Conservation (phyloP, 2,888 invertebrate species). For the Lamellibrachia satsuma region DNA sequence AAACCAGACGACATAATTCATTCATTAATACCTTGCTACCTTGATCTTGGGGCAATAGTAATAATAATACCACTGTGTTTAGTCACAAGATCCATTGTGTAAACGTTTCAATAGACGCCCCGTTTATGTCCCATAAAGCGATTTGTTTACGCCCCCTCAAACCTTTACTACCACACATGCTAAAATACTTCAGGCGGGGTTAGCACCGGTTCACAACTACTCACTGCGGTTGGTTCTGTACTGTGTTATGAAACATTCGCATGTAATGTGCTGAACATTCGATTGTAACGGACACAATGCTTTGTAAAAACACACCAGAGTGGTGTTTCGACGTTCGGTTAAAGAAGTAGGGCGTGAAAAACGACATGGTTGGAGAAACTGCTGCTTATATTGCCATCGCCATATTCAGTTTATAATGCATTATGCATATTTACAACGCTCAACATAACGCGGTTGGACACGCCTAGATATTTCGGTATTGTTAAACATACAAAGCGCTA, state of each 20-base stretch:
- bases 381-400: neutral
- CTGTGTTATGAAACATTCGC: too few relatives aligned
- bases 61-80: neutral
- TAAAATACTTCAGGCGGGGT: neutral
- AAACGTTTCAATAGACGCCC: neutral
- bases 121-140: neutral
- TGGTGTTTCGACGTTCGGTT: too few relatives aligned
- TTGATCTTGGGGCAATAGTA: too few relatives aligned
- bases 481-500: neutral
- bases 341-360: neutral
- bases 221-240: too few relatives aligned
- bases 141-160: neutral
- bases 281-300: too few relatives aligned
- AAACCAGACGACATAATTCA: too few relatives aligned
- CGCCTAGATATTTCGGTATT: neutral
- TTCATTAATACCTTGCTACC: too few relatives aligned
- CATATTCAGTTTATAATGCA: neutral
- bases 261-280: too few relatives aligned
- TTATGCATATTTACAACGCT: neutral
- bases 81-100: neutral
- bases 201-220: neutral
- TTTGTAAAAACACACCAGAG: too few relatives aligned
- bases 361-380: neutral
- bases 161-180: neutral
- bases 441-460: neutral